phyloP scores from a whole-genome alignment of 2,888 invertebrate species.

The Orchestes rusci region DNA sequence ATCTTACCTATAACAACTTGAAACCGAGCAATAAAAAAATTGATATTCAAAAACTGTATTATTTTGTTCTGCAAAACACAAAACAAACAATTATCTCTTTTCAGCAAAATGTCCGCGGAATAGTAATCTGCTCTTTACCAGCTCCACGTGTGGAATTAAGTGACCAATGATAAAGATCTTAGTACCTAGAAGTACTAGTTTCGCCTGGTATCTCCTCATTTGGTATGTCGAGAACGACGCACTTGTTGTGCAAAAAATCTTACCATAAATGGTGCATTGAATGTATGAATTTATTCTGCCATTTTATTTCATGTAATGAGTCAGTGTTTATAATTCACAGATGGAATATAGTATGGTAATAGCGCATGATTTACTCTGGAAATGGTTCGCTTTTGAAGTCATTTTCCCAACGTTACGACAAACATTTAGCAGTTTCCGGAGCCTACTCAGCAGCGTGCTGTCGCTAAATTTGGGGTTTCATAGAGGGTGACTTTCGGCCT shows the following conservation, averaged over 20 bases:
- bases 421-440: slow-evolving; percentile 26
- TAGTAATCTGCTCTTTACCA: slow-evolving; percentile 15
- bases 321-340: background rate
- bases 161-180: slow-evolving; percentile 20
- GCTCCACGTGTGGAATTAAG: slow-evolving; percentile 17
- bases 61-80: too few species aligned
- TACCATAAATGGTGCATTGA: slow-evolving; percentile 1
- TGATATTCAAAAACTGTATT: too few species aligned
- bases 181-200: slow-evolving; percentile 14
- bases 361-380: too few species aligned
- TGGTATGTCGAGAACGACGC: slow-evolving; percentile 15
- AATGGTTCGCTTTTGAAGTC: too few species aligned
- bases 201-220: slow-evolving; percentile 11
- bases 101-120: slow-evolving; percentile 13
- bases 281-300: slow-evolving; percentile 1
- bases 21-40: too few species aligned
- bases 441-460: slow-evolving; percentile 26
- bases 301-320: background rate
- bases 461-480: slow-evolving; percentile 35
- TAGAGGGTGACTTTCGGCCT: slow-evolving; percentile 35
- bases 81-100: slow-evolving; percentile 4
- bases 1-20: too few species aligned
- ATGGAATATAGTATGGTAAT: too few species aligned
- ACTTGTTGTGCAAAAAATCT: slow-evolving; percentile 10
- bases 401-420: too few species aligned